Evolutionary conservation across 1,140 invertebrate genomes (phyloP), one percentile per base, ranked within the genome.

Genomic region (Nasonia vitripennis): DNA sequence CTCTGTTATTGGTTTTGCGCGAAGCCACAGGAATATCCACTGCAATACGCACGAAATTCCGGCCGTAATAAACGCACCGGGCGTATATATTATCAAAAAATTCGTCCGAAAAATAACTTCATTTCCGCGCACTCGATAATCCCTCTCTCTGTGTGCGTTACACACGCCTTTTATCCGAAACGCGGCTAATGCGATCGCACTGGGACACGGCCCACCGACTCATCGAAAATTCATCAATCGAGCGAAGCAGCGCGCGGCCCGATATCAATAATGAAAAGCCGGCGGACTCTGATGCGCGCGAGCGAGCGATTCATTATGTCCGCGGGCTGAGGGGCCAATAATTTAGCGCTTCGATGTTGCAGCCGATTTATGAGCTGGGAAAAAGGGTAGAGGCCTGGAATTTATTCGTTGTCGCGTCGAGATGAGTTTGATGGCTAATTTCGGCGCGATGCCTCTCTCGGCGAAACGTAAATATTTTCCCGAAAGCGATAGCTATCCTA

Each of bases 161-260:
- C 55, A 62, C 55, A 2, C 27, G 27, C 55, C 5, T 62, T 62
- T 62, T 62, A 62, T 62, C 55, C 55, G 55, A 62, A 62, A 62
- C 6, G 7, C 20, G 17, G 55, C 55, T 62, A 62, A 62, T 62
- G 14, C 55, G 55, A 62, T n/a, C 17, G 55, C 55, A 4, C 34
- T 3, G 55, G 48, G 55, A 62, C 20, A 62, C 20, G 55, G 20
- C 55, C 3, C 6, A 20, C 3, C 34, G 34, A 37, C 70, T 84
- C 79, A 87, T 90, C 86, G 84, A 87, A 89, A 88, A 88, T 89
- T 88, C 88, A 88, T 87, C 87, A 86, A 88, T 88, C 86, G 86
- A 78, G 81, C 83, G 84, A 87, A 73, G 79, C 80, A 73, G 81
- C 80, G 81, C 88, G 87, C 87, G 86, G 86, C 81, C 88, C 88